Evolutionary conservation across 2,797 vertebrate genomes (phyloP).

Genomic region (Rhinatrema bivittatum): DNA sequence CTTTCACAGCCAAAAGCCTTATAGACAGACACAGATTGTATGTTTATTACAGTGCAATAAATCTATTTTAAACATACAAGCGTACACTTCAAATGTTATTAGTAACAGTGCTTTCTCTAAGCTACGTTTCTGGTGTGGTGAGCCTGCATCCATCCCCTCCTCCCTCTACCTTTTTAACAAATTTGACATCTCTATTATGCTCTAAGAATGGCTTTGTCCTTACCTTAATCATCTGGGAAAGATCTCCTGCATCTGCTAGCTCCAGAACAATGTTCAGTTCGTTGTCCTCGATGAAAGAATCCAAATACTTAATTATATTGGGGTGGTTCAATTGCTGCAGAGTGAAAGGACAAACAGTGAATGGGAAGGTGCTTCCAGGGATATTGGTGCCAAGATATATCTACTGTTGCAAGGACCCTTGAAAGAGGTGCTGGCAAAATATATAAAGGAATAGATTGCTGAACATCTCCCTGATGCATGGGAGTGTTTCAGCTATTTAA

Average conservation of each 20-base stretch:
- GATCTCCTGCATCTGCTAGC: constrained; percentile 82
- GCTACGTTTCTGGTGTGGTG: accelerated
- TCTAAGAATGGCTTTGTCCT: background rate
- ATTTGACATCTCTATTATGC: accelerated
- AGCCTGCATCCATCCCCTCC: accelerated
- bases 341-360: background rate
- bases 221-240: constrained; percentile 94
- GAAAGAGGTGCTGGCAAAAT: accelerated
- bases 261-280: constrained; percentile 88
- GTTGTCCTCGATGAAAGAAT: constrained; percentile 87
- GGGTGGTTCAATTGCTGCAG: constrained; percentile 82
- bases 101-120: background rate
- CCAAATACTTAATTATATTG: constrained; percentile 88
- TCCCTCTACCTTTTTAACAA: accelerated
- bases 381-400: accelerated
- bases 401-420: accelerated
- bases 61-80: too few species aligned
- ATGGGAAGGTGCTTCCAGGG: accelerated
- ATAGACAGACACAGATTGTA: too few species aligned
- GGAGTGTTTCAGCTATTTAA: too few species aligned
- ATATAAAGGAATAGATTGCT: background rate
- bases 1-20: too few species aligned
- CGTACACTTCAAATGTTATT: too few species aligned
- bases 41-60: too few species aligned
- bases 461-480: background rate